A percentile compares a stretch with the other conserved stretches of the same genome.
Conservation (phyloP, 2,888 invertebrate species). For the Eilema depressum region DNA sequence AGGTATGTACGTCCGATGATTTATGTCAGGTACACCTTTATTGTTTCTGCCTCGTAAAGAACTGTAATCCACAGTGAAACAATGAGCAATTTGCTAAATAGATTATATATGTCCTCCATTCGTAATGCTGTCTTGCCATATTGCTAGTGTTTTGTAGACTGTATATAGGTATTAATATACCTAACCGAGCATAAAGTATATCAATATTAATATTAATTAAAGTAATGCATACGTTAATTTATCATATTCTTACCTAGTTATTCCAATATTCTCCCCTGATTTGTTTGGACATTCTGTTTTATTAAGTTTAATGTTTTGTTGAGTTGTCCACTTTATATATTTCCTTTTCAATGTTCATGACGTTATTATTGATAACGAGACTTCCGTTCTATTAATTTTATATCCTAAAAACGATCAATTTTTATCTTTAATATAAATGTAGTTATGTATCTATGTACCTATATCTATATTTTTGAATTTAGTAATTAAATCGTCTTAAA, state of each 20-base stretch:
- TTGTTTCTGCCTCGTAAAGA: constrained; percentile 84
- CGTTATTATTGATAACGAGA: constrained; percentile 66
- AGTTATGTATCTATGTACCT: constrained; percentile 84
- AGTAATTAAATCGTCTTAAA: constrained; percentile 80
- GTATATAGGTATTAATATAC: constrained; percentile 70
- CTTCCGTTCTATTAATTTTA: constrained; percentile 75
- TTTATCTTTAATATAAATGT: constrained; percentile 77
- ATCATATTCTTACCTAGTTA: constrained; percentile 34
- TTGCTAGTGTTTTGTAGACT: constrained; percentile 80
- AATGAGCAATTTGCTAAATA: constrained; percentile 86
- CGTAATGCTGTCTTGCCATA: constrained; percentile 86
- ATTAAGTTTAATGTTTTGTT: constrained; percentile 61
- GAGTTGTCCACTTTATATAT: constrained; percentile 55
- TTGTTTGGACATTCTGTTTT: constrained; percentile 48
- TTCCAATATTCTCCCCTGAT: constrained; percentile 33
- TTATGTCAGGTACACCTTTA: constrained; percentile 81
- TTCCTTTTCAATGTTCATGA: constrained; percentile 48
- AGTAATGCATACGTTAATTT: constrained; percentile 42
- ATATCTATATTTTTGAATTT: constrained; percentile 85
- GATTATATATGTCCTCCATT: constrained; percentile 85
- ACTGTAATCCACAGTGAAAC: constrained; percentile 81
- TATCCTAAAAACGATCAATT: constrained; percentile 71
- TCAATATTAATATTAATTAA: constrained; percentile 57
- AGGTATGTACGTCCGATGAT: constrained; percentile 78
- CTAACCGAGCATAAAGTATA: constrained; percentile 54